A percentile compares a stretch with the other conserved stretches of the same genome.
Evolutionary conservation across 2,797 vertebrate species (phyloP).

Genomic region (Poliocrania exsul): DNA sequence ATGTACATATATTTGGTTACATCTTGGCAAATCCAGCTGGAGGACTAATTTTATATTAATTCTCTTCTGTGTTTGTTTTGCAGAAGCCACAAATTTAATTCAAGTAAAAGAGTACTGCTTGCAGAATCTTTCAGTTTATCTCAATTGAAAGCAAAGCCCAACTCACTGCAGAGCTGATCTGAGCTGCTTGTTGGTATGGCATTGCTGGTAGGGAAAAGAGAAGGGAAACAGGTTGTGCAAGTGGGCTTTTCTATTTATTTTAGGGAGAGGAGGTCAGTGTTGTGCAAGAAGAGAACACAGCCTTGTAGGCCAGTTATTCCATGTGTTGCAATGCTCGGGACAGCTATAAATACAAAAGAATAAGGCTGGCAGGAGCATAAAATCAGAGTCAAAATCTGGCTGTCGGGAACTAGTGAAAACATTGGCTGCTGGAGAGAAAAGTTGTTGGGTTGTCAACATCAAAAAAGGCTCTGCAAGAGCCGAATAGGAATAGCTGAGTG

Average conservation of each 20-base stretch:
- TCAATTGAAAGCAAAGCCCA: neutral
- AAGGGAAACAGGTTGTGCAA: neutral
- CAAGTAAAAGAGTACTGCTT: neutral
- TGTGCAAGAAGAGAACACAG: neutral
- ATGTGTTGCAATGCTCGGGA: neutral
- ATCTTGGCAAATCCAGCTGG: neutral
- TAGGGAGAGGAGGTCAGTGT: neutral
- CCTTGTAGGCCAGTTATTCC: neutral
- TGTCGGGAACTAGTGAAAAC: neutral
- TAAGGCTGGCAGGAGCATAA: neutral
- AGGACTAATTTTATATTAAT: neutral
- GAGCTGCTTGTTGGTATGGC: neutral
- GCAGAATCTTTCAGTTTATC: neutral
- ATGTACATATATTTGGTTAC: neutral
- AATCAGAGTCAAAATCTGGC: neutral
- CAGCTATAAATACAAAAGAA: neutral
- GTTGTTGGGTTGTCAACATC: neutral
- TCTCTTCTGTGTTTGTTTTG: neutral
- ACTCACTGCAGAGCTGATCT: neutral
- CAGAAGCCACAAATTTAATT: neutral
- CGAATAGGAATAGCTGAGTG: accelerated
- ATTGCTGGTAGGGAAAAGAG: neutral
- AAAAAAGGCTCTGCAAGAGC: neutral
- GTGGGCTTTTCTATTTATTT: neutral
- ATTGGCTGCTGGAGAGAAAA: neutral